phyloP scores from a whole-genome alignment of 2,888 invertebrate species.

The Diloba caeruleocephala region DNA sequence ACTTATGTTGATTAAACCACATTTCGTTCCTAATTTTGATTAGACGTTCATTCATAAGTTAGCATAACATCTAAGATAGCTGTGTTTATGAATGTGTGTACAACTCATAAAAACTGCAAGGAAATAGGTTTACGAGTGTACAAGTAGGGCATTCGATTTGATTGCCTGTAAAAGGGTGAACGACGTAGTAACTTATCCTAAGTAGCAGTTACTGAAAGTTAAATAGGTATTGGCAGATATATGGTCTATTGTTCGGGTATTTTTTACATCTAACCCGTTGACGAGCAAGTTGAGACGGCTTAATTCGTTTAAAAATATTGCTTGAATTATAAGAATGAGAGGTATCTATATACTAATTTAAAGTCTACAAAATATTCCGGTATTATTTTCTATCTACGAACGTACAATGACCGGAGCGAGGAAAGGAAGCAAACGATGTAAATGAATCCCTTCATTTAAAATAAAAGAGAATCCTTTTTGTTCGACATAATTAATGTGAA shows the following conservation, averaged over 20 bases:
- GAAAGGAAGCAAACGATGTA: neutral
- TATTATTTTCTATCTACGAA: neutral
- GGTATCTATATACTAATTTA: too few species aligned
- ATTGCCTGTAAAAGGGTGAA: constrained; percentile 1
- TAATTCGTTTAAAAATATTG: too few species aligned
- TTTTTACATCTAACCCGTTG: too few species aligned
- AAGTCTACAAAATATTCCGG: too few species aligned
- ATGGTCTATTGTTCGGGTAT: too few species aligned
- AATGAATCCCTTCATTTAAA: neutral
- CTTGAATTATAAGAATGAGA: too few species aligned
- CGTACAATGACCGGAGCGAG: neutral
- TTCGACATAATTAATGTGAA: too few species aligned
- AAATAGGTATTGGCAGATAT: constrained; percentile 1
- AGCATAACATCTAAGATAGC: neutral
- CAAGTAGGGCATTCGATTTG: neutral
- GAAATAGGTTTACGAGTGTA: neutral
- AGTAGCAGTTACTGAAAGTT: neutral
- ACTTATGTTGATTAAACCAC: too few species aligned
- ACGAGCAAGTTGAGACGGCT: too few species aligned
- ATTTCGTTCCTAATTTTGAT: neutral
- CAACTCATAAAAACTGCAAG: neutral
- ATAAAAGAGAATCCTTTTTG: neutral
- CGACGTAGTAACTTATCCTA: neutral
- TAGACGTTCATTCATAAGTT: neutral
- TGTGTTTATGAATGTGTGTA: neutral